Evolutionary conservation across 2,797 vertebrate genomes (phyloP), one percentile per base, ranked within the genome.

Genomic region (Rallus crepitans): DNA sequence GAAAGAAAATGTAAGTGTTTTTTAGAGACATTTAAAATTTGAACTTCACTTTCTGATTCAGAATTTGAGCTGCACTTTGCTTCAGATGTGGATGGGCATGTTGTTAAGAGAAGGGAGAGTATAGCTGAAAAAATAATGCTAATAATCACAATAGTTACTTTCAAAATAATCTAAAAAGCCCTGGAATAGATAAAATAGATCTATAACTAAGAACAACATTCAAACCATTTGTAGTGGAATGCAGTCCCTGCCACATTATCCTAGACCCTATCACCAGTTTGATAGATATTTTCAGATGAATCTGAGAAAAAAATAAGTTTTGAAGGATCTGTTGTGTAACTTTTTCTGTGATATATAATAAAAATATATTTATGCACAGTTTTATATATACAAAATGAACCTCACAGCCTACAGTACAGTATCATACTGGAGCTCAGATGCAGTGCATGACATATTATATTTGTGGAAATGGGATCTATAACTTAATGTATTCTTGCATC

Each of bases 401-500:
- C 80, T 89, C 53, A 84, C 52, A 93, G 45, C 45, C 77, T 84
- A 57, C 50, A 61, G 69, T 84, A 57, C 50, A 61, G 69, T 82
- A 68, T 60, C 91, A 89, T 87, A 37, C 53, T 55, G 57, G 53
- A 95, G 81, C 53, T 93, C 48, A 61, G 52, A 91, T 87, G 78
- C 55, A 73, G 68, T 27, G 65, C 42, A 45, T 69, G 73, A 56
- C 87, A 77, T 37, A 73, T 71, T 96, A 40, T 76, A 94, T 96
- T 96, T 95, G 95, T 80, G 89, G 87, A 93, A 93, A 90, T 72
- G 77, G 56, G 88, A 84, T 93, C 87, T 94, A 85, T 92, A 94
- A 91, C 57, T 33, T 97, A 92, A 97, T 94, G 88, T 93, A 96
- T 96, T 97, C 86, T 91, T 88, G 56, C 94, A 81, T 97, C 94